phyloP scores from a whole-genome alignment of 2,797 vertebrate species.

The Anableps anableps region DNA sequence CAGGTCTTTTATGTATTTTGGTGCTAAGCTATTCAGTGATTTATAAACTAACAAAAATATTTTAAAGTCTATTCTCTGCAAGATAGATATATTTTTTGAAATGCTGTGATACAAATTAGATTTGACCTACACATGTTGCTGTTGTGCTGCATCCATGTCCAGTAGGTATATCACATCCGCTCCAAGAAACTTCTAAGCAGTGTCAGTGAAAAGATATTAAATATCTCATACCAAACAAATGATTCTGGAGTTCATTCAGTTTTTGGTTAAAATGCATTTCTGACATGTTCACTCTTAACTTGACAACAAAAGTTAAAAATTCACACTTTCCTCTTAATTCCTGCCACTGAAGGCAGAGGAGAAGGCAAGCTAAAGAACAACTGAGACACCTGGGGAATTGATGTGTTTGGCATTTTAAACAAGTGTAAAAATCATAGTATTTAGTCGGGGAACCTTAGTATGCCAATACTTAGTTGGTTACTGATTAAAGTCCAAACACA shows the following conservation, averaged over 20 bases:
- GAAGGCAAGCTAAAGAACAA: not conserved
- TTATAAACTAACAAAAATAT: no score
- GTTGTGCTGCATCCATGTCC: not conserved
- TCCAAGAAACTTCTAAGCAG: not conserved
- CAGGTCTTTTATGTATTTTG: no score
- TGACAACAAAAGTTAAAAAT: not conserved
- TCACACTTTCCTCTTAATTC: not conserved
- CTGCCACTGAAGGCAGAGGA: not conserved
- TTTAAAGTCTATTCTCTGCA: no score
- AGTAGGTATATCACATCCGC: not conserved
- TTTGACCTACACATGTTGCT: no score
- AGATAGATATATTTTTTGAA: no score
- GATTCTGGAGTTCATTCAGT: not conserved
- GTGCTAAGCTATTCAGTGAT: no score
- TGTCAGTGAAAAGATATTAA: not conserved
- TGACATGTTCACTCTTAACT: not conserved
- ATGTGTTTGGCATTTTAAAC: not conserved
- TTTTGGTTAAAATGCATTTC: not conserved
- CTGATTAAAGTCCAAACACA: not conserved
- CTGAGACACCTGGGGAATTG: not conserved
- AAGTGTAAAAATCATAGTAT: not conserved
- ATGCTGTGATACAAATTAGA: no score
- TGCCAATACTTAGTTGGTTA: not conserved
- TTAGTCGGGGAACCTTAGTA: not conserved
- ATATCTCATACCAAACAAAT: not conserved